Conservation (phyloP, 1,140 invertebrate genomes). For the Danaus plexippus region DNA sequence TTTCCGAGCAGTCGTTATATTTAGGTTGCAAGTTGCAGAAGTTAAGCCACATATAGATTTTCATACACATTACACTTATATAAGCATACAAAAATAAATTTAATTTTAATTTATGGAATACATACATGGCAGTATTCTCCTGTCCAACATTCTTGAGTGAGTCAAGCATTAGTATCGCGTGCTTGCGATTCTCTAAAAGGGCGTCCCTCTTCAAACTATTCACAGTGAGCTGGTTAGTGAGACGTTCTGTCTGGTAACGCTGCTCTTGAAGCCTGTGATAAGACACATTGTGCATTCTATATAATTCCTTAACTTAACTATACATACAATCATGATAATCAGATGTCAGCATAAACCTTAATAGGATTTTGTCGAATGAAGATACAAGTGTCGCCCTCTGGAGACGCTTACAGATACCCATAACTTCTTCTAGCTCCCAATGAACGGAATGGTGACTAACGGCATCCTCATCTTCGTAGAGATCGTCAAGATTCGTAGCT, state of each 20-base stretch:
- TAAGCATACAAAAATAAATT: neutral
- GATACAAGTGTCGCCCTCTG: conserved; percentile 64
- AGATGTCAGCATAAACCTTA: conserved; percentile 42
- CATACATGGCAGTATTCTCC: conserved; percentile 68
- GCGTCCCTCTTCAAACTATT: conserved; percentile 67
- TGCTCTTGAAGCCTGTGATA: conserved; percentile 73
- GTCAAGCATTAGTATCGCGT: conserved; percentile 72
- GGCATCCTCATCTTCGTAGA: conserved; percentile 63
- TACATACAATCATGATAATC: too few relatives aligned
- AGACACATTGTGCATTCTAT: neutral
- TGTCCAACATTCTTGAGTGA: conserved; percentile 72
- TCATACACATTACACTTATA: too few relatives aligned
- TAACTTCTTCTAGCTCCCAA: conserved; percentile 66
- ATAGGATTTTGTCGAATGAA: conserved; percentile 60
- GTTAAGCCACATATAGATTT: too few relatives aligned
- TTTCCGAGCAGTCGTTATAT: too few relatives aligned
- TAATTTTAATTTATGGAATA: conserved; percentile 4
- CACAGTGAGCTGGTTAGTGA: conserved; percentile 66
- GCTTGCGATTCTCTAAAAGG: conserved; percentile 70
- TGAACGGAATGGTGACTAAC: conserved; percentile 62
- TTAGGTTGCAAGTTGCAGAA: too few relatives aligned
- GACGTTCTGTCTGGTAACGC: conserved; percentile 65
- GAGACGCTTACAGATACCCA: conserved; percentile 70
- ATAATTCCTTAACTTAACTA: too few relatives aligned
- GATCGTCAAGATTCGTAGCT: conserved; percentile 52